A percentile compares a stretch with the other conserved stretches of the same genome.
Conservation (phyloP, 2,113 vertebrate genomes). For the Gymnobelideus leadbeateri region DNA sequence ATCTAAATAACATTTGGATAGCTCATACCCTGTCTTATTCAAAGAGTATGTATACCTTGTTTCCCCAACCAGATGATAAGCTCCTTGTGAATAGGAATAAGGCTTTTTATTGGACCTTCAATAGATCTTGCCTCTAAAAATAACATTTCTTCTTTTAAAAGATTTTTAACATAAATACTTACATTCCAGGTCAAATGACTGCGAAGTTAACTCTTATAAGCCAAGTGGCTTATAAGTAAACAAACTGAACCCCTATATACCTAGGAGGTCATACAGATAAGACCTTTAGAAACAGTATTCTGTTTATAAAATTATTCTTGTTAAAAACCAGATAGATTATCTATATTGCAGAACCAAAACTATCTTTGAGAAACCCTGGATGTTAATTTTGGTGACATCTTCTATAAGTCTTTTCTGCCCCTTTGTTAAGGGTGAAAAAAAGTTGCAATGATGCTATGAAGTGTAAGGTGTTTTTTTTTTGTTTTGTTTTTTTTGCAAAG, state of each 20-base stretch:
- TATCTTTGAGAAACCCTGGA: slow-evolving; percentile 5
- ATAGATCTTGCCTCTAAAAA: slow-evolving; percentile 18
- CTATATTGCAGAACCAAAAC: neutral
- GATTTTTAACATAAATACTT: slow-evolving; percentile 45
- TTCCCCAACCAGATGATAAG: neutral
- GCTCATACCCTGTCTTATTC: neutral
- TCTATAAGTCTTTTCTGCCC: neutral
- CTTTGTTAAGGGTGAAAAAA: slow-evolving; percentile 4
- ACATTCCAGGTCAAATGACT: slow-evolving; percentile 7
- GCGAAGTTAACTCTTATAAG: slow-evolving; percentile 37
- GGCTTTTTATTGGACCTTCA: neutral
- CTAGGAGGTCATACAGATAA: neutral
- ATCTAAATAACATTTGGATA: too few species aligned
- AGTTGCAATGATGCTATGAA: neutral
- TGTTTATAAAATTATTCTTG: neutral
- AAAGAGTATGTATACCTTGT: neutral
- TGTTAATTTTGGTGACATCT: slow-evolving; percentile 45
- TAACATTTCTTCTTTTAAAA: neutral
- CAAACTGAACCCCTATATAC: slow-evolving; percentile 34
- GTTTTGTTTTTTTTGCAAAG: neutral
- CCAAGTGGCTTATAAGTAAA: neutral
- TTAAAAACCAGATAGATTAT: neutral
- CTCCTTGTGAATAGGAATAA: neutral
- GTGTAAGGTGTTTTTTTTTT: neutral
- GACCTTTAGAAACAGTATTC: neutral